phyloP scores from a whole-genome alignment of 2,888 invertebrate genomes.

The Drosophila mulleri region DNA sequence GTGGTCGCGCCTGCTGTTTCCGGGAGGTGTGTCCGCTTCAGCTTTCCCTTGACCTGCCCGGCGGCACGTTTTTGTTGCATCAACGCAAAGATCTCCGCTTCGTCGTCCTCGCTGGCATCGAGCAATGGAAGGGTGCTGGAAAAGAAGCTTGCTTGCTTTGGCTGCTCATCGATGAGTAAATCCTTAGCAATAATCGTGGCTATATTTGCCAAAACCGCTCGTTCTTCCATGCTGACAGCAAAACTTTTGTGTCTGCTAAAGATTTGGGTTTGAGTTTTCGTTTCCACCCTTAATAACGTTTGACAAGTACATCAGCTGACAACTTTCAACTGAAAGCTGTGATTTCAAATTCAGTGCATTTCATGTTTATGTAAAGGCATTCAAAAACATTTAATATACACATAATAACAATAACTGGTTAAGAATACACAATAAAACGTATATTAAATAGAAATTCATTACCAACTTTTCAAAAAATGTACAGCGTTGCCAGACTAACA shows the following conservation, averaged over 20 bases:
- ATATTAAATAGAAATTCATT: slow-evolving; percentile 9
- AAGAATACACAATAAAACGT: background rate
- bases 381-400: background rate
- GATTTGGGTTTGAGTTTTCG: slow-evolving; percentile 6
- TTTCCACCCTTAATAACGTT: slow-evolving; percentile 32
- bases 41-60: slow-evolving; percentile 9
- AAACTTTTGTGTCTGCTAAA: slow-evolving; percentile 20
- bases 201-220: slow-evolving; percentile 82
- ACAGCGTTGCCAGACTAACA: slow-evolving; percentile 13
- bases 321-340: background rate
- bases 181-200: slow-evolving; percentile 83
- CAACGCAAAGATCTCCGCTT: slow-evolving; percentile 70
- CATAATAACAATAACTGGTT: background rate
- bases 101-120: slow-evolving; percentile 68
- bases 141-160: slow-evolving; percentile 11
- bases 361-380: background rate
- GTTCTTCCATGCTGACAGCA: slow-evolving; percentile 76
- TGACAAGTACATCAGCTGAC: slow-evolving; percentile 39
- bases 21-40: slow-evolving; percentile 33
- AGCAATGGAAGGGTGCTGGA: slow-evolving; percentile 55
- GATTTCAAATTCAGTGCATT: background rate
- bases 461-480: background rate
- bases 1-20: background rate
- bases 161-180: slow-evolving; percentile 74
- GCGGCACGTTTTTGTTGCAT: slow-evolving; percentile 48